Conservation (phyloP, 1,140 invertebrate species). For the Cherax destructor region DNA sequence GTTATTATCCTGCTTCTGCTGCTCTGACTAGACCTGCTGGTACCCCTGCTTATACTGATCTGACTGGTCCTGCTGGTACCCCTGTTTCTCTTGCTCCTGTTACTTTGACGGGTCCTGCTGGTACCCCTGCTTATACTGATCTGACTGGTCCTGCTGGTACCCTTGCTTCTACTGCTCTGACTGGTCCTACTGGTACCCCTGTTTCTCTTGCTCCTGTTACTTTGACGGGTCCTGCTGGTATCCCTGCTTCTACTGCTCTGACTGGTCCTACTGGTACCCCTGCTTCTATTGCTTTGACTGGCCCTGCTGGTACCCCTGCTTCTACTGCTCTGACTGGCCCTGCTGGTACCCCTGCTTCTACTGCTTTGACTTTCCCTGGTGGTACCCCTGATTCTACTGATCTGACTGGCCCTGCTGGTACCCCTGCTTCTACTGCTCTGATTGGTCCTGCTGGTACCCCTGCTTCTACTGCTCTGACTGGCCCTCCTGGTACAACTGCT, state of each 20-base stretch:
- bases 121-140: too few species aligned
- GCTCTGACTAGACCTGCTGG: too few species aligned
- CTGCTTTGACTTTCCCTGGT: too few species aligned
- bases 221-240: too few species aligned
- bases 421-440: too few species aligned
- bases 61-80: neutral
- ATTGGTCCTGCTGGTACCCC: neutral
- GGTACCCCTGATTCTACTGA: too few species aligned
- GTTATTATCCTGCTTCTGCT: neutral
- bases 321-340: neutral
- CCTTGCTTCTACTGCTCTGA: neutral
- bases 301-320: neutral
- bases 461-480: neutral
- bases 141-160: neutral
- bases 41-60: neutral
- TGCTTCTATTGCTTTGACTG: neutral
- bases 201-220: neutral
- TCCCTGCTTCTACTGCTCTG: neutral
- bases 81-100: neutral
- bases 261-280: neutral
- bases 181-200: neutral
- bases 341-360: too few species aligned
- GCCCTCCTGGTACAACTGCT: neutral
- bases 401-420: too few species aligned
- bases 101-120: neutral